Evolutionary conservation across 2,888 invertebrate species (phyloP).

Genomic region (Tetropium fuscum): DNA sequence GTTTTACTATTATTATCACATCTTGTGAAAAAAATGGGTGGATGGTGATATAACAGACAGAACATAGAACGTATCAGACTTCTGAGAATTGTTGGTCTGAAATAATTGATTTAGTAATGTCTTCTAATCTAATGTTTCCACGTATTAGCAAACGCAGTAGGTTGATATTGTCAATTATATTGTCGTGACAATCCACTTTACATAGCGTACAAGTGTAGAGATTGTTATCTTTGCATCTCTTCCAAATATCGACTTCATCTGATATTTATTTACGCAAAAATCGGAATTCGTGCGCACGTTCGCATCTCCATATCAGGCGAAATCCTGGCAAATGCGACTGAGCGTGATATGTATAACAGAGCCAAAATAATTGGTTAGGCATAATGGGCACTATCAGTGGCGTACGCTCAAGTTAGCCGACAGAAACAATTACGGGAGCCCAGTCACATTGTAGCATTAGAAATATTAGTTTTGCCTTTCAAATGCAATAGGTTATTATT

Average conservation of each 20-base stretch:
- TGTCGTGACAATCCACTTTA: constrained; percentile 52
- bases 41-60: too few relatives aligned
- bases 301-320: constrained; percentile 41
- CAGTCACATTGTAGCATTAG: too few relatives aligned
- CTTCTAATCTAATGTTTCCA: constrained; percentile 8
- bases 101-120: neutral
- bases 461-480: too few relatives aligned
- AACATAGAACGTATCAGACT: too few relatives aligned
- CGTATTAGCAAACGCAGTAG: constrained; percentile 11
- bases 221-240: constrained; percentile 40
- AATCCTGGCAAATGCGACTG: constrained; percentile 5
- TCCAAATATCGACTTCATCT: constrained; percentile 50
- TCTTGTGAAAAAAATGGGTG: too few relatives aligned
- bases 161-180: constrained; percentile 50
- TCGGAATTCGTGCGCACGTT: constrained; percentile 48
- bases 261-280: constrained; percentile 50
- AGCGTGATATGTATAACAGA: constrained; percentile 47
- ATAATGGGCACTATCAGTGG: constrained; percentile 5
- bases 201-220: constrained; percentile 46
- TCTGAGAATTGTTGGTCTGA: too few relatives aligned
- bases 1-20: too few relatives aligned
- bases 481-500: too few relatives aligned
- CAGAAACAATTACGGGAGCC: too few relatives aligned
- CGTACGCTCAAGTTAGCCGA: too few relatives aligned
- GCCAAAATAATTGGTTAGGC: constrained; percentile 43